These are phyloP conservation scores for Phania funesta DNA, from an alignment of 2,888 invertebrate species.

Conservation along the genomic window DNA sequence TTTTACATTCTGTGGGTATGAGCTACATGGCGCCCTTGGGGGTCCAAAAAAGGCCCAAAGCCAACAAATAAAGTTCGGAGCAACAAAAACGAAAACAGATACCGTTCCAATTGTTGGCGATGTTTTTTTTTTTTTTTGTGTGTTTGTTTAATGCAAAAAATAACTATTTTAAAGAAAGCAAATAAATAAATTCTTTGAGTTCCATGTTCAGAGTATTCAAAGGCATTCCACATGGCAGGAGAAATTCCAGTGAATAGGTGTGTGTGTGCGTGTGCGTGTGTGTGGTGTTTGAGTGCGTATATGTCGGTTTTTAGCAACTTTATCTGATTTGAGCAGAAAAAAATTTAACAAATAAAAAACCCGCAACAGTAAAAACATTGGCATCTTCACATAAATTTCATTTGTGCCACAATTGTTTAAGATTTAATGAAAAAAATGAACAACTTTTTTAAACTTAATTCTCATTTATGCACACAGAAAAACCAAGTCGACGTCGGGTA, in stretches of 20 bases:
- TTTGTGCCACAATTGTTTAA: conserved; percentile 66
- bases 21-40: conserved; percentile 67
- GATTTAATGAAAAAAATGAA: conserved; percentile 56
- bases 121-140: not conserved
- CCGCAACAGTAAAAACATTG: conserved; percentile 52
- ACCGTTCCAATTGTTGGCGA: conserved; percentile 50
- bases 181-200: conserved; percentile 54
- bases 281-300: not conserved
- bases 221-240: conserved; percentile 63
- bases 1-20: conserved; percentile 63
- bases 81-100: conserved; percentile 7
- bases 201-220: conserved; percentile 58
- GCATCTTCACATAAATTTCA: conserved; percentile 64
- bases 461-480: conserved; percentile 27
- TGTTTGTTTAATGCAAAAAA: not conserved
- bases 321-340: conserved; percentile 27
- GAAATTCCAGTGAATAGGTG: not conserved
- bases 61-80: not conserved
- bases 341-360: conserved; percentile 9
- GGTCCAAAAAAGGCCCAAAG: conserved; percentile 46
- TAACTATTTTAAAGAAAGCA: conserved; percentile 22
- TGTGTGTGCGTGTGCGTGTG: not conserved
- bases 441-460: conserved; percentile 51
- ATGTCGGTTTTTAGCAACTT: conserved; percentile 51
- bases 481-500: not conserved